phyloP scores from a whole-genome alignment of 1,140 invertebrate species.

The Trachymyrmex cornetzi region DNA sequence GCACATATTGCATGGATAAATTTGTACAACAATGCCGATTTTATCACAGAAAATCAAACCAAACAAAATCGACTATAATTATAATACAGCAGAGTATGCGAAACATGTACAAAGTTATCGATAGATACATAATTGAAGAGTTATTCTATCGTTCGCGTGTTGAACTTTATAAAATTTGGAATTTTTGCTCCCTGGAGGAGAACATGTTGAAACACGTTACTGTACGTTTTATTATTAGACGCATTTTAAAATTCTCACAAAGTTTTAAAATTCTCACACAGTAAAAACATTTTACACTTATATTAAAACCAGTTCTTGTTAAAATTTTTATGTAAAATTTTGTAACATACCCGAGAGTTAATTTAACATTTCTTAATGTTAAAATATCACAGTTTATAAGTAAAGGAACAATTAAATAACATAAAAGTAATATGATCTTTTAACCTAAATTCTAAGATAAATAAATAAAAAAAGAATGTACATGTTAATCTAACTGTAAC shows the following conservation, averaged over 20 bases:
- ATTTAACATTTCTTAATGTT: too few relatives aligned
- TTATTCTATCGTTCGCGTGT: constrained; percentile 6
- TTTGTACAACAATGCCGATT: background rate
- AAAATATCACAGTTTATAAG: too few relatives aligned
- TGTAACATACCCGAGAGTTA: too few relatives aligned
- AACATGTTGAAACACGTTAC: background rate
- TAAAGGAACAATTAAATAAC: too few relatives aligned
- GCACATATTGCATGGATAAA: background rate
- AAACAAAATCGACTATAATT: background rate
- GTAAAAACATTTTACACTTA: too few relatives aligned
- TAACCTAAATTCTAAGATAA: too few relatives aligned
- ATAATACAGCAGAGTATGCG: background rate
- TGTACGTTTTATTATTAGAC: background rate
- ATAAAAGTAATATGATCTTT: too few relatives aligned
- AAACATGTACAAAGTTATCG: constrained; percentile 36
- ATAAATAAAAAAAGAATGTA: too few relatives aligned
- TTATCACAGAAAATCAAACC: constrained; percentile 24
- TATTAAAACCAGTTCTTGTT: too few relatives aligned
- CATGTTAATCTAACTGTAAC: too few relatives aligned
- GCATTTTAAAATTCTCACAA: background rate
- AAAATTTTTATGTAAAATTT: too few relatives aligned
- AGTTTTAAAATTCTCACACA: too few relatives aligned
- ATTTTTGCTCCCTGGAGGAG: background rate
- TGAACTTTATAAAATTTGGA: constrained; percentile 17
- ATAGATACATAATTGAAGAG: constrained; percentile 34